phyloP scores from a whole-genome alignment of 2,888 invertebrate species.

The Pheosia tremula region DNA sequence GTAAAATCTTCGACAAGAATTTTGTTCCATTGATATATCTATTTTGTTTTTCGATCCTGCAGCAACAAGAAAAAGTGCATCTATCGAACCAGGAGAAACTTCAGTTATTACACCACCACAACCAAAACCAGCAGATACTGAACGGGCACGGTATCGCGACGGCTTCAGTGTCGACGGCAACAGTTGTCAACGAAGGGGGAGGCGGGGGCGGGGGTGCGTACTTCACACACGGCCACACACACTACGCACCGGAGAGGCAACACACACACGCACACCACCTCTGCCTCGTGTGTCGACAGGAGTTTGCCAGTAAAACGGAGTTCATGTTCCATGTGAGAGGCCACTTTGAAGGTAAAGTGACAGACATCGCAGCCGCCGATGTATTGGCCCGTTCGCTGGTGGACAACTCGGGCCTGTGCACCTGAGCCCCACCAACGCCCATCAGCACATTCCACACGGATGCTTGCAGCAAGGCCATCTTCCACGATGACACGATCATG shows the following conservation, averaged over 20 bases:
- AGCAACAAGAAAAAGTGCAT: slow-evolving; percentile 81
- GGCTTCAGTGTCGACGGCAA: slow-evolving; percentile 74
- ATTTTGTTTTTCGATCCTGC: slow-evolving; percentile 25
- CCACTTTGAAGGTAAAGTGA: slow-evolving; percentile 85
- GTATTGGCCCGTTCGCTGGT: slow-evolving; percentile 80
- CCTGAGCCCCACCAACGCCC: slow-evolving; percentile 79
- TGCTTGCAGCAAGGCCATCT: slow-evolving; percentile 69
- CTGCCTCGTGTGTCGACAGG: slow-evolving; percentile 87
- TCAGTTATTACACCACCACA: slow-evolving; percentile 77
- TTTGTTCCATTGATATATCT: background rate
- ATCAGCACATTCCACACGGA: slow-evolving; percentile 69
- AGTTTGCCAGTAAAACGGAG: slow-evolving; percentile 87
- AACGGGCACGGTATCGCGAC: slow-evolving; percentile 76
- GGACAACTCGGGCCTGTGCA: slow-evolving; percentile 82
- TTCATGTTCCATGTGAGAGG: slow-evolving; percentile 88
- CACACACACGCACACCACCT: slow-evolving; percentile 81
- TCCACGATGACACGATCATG: slow-evolving; percentile 78
- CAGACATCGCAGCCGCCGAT: slow-evolving; percentile 80
- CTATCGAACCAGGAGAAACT: slow-evolving; percentile 79
- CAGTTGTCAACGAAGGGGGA: slow-evolving; percentile 72
- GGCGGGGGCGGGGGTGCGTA: slow-evolving; percentile 63
- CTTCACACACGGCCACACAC: slow-evolving; percentile 78
- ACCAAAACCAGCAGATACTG: slow-evolving; percentile 78
- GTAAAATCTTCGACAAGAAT: background rate
- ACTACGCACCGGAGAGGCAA: slow-evolving; percentile 76